Percentiles rank a stretch among this genome's conserved stretches.
Conservation (phyloP, 2,113 vertebrate genomes). For the Dicerorhinus sumatrensis region DNA sequence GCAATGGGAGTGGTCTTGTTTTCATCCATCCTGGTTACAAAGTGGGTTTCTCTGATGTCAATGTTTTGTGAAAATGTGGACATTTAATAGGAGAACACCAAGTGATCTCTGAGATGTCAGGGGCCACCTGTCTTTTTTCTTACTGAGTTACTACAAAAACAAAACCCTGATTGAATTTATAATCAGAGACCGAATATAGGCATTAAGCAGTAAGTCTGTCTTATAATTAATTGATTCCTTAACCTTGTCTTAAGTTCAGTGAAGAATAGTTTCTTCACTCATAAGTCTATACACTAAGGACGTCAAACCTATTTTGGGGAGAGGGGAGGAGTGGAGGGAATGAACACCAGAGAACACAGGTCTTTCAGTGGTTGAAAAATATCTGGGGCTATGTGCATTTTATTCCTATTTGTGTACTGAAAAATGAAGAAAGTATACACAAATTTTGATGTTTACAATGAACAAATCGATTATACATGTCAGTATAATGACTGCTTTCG, state of each 20-base stretch:
- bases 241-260: neutral
- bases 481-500: neutral
- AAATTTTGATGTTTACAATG: neutral
- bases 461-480: neutral
- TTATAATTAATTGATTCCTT: neutral
- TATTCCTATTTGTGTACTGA: no score
- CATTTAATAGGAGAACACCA: neutral
- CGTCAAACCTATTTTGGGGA: neutral
- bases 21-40: neutral
- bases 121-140: neutral
- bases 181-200: neutral
- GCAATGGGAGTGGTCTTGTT: neutral
- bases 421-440: neutral
- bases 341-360: neutral
- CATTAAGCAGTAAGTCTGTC: neutral
- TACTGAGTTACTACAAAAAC: neutral
- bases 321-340: neutral
- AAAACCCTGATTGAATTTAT: neutral
- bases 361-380: neutral
- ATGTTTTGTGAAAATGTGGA: neutral
- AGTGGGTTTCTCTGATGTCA: neutral
- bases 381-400: neutral
- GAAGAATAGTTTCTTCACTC: neutral
- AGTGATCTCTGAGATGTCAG: no score
- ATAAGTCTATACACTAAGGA: rapidly evolving